phyloP scores from a whole-genome alignment of 2,888 invertebrate genomes.

The Aphodius sticticus region DNA sequence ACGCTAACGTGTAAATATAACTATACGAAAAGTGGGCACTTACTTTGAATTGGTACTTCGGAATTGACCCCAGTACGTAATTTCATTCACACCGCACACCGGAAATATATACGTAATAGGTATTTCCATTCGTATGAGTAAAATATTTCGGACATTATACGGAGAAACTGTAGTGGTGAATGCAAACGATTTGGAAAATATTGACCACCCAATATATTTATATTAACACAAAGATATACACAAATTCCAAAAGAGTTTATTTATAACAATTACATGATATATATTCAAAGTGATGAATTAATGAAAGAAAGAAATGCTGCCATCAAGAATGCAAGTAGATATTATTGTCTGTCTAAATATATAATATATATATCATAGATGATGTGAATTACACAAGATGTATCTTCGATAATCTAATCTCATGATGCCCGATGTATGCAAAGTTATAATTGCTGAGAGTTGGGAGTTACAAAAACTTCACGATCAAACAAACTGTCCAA shows the following conservation, averaged over 20 bases:
- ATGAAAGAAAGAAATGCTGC: neutral
- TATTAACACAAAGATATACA: neutral
- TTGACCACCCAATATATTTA: neutral
- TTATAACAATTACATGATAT: neutral
- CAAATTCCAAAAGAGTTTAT: neutral
- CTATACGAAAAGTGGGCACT: neutral
- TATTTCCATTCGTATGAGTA: neutral
- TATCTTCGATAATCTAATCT: neutral
- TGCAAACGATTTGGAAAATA: neutral
- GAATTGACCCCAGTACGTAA: neutral
- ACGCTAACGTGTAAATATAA: too few relatives aligned
- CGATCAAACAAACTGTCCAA: neutral
- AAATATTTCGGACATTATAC: neutral
- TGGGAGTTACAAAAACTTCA: neutral
- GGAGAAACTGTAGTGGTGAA: neutral
- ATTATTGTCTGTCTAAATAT: neutral
- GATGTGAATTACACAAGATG: neutral
- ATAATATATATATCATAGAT: neutral
- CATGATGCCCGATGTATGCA: neutral
- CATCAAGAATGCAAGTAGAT: neutral
- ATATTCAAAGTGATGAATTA: neutral
- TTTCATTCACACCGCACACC: neutral
- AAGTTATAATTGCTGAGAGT: neutral
- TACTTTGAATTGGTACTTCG: neutral
- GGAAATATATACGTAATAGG: neutral